Base-by-base conservation (phyloP, 2,797 vertebrate species). In the Botia kubotai region DNA sequence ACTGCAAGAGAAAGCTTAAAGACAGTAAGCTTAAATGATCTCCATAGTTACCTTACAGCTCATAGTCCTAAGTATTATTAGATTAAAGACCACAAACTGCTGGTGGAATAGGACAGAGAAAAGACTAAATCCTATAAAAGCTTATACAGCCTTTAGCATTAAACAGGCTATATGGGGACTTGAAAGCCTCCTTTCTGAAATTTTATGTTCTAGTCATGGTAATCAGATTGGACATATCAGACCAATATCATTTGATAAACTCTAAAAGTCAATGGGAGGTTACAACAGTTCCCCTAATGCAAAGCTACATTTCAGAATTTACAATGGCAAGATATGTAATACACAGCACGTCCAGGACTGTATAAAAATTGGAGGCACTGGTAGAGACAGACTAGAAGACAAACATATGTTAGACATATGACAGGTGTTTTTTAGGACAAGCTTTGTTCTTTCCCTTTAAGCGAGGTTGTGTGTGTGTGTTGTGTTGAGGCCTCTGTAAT, bases 1-100 rank as follows among this genome's bases (percentile, higher is more conserved):
- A 95, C 93, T 89, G 93, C 91, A 92, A 88, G 87, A 90, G 93
- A 89, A 85, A 92, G 90, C 93, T 62, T 69, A 76, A 79, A 85
- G 79, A 86, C 77, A 88, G 79, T 83, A 91, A 90, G 89, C 90
- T 89, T 90, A 91, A 93, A 90, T 90, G 85, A 92, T 92, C 88
- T 87, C 90, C 67, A 66, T 83, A 83, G 87, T 89, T 90, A 91
- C 86, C 89, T 81, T 91, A 87, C 88, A 79, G 92, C 91, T 91
- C 83, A 91, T 86, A 83, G 76, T 60, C 68, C 55, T 80, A 72
- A 83, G 77, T 74, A 79, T 83, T 79, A 74, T 77, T 75, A 86
- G 75, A 86, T 84, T 85, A 87, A 87, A 84, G 83, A 75, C 23
- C 1, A 1, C 46, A 77, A 58, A 79, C 83, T 74, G 75, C 36